Conservation (phyloP, 1,140 invertebrate genomes). For the Cydia fagiglandana region DNA sequence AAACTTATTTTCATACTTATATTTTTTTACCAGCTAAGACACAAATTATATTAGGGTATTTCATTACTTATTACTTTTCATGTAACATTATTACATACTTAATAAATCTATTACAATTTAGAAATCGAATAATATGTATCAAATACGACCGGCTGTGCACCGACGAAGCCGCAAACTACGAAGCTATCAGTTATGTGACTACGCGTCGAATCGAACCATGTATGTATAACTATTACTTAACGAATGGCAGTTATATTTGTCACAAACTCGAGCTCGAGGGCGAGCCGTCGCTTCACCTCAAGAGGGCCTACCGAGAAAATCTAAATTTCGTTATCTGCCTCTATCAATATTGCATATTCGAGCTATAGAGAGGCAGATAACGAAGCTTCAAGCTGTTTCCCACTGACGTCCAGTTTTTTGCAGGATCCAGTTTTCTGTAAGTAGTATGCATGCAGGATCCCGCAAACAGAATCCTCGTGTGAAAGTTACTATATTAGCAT, state of each 20-base stretch:
- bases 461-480: too few relatives aligned
- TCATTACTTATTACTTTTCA: conserved; percentile 72
- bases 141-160: conserved; percentile 75
- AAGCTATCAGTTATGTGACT: conserved; percentile 68
- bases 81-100: conserved; percentile 75
- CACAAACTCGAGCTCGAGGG: conserved; percentile 55
- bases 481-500: too few relatives aligned
- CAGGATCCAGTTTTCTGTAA: too few relatives aligned
- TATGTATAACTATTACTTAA: conserved; percentile 74
- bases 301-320: conserved; percentile 46
- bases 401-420: too few relatives aligned
- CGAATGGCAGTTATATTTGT: conserved; percentile 77
- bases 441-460: too few relatives aligned
- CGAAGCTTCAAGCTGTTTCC: too few relatives aligned
- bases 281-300: conserved; percentile 41
- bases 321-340: conserved; percentile 3
- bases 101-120: conserved; percentile 77
- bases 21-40: conserved; percentile 74
- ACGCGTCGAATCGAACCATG: conserved; percentile 61
- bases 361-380: conserved; percentile 28
- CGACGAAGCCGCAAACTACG: conserved; percentile 70
- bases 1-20: conserved; percentile 73
- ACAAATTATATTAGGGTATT: conserved; percentile 77
- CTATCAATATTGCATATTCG: too few relatives aligned
- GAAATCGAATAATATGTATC: conserved; percentile 78